Percentiles rank a stretch among this genome's conserved stretches.
phyloP scores from a whole-genome alignment of 2,113 vertebrate genomes.

The Oreochromis tanganicae region DNA sequence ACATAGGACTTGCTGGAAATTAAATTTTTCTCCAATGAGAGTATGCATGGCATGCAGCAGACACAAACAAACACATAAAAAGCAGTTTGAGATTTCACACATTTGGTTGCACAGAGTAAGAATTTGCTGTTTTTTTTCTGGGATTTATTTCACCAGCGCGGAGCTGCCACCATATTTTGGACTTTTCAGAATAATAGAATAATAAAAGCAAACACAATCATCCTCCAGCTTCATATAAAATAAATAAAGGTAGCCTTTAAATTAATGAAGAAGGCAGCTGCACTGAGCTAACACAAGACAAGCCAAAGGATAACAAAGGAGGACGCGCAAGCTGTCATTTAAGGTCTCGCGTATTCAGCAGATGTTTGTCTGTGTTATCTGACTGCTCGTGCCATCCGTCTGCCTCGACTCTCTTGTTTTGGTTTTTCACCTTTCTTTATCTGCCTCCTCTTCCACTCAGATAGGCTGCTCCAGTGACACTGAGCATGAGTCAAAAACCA shows the following conservation, averaged over 20 bases:
- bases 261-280: background rate
- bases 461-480: slow-evolving; percentile 2
- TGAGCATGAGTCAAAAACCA: slow-evolving; percentile 31
- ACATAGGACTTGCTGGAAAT: slow-evolving; percentile 1
- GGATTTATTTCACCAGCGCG: background rate
- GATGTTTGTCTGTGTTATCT: slow-evolving; percentile 7
- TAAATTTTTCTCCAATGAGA: background rate
- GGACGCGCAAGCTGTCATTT: background rate
- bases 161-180: background rate
- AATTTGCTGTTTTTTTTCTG: background rate
- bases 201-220: background rate
- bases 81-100: background rate
- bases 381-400: background rate
- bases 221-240: background rate
- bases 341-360: background rate
- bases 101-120: background rate
- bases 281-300: background rate
- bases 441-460: background rate
- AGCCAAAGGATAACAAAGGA: background rate
- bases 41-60: background rate
- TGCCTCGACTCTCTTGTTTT: background rate
- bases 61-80: background rate
- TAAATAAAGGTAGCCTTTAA: background rate
- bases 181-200: background rate
- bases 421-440: background rate